Base-by-base conservation (phyloP, 1,140 invertebrate species). In the Sinonovacula constricta region DNA sequence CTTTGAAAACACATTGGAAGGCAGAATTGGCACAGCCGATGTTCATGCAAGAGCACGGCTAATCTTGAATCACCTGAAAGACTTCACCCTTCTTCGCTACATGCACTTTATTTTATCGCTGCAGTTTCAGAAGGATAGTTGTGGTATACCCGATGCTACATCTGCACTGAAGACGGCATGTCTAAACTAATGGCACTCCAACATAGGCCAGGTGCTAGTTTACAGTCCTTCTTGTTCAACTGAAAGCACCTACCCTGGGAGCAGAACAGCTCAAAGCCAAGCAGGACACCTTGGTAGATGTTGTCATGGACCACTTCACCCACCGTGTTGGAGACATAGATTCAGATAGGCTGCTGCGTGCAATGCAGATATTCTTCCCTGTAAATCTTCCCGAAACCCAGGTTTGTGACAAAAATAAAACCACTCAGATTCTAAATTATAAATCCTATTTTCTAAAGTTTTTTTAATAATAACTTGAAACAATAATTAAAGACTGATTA, bases 61-160 rank as follows among this genome's bases (percentile, higher is more conserved):
- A 18, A 45, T 45, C 39, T 45, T 45, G 18, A 45, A 45, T 45
- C 39, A 45, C 18, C 39, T 45, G 7, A 45, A 45, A 18, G 39
- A 45, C 39, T 45, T 10, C 22, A 39, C 34, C 56, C 60, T 76
- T 28, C 30, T 75, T n/a, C n/a, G n/a, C n/a, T 67, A 66, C 28
- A 76, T 66, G 72, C 60, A 76, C 54, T 76, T 76, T 30, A 56
- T 34, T 7, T 31, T 71, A 3, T 71, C 69, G 12, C 56, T 71
- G 26, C 53, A 71, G 28, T 71, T 59, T 31, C 69, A 71, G 36
- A 71, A 60, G 34, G 68, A 60, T 57, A 28, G 45, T 51, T 69
- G 66, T 69, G 28, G 39, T 18, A 26, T 56, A 30, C 66, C 60
- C 33, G 54, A 56, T 39, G 63, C 63, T 22, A 54, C 4, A 26